phyloP scores from a whole-genome alignment of 2,888 invertebrate species.

The Artemia sinica region DNA sequence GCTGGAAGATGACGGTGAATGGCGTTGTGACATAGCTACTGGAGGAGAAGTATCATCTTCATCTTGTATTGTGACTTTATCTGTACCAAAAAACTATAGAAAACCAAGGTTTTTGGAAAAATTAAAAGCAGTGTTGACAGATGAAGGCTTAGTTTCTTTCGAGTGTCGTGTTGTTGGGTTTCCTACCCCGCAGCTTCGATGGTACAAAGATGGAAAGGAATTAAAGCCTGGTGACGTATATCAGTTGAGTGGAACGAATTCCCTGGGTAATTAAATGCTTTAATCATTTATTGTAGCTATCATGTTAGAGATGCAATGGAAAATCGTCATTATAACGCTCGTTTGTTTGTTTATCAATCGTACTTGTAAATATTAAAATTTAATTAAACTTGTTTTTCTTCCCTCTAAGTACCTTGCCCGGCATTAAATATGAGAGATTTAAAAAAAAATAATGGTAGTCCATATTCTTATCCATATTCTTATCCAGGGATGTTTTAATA shows the following conservation, averaged over 20 bases:
- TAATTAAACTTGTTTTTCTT: no score
- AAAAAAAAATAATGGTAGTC: no score
- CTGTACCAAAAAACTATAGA: slow-evolving; percentile 74
- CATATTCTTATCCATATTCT: no score
- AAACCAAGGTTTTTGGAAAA: slow-evolving; percentile 78
- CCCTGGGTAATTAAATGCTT: slow-evolving; percentile 39
- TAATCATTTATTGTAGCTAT: neutral
- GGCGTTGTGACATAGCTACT: slow-evolving; percentile 72
- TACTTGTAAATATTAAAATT: no score
- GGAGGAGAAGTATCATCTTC: slow-evolving; percentile 38
- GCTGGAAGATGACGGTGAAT: slow-evolving; percentile 66
- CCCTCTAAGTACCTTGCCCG: no score
- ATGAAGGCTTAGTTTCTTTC: slow-evolving; percentile 77
- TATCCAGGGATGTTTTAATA: no score
- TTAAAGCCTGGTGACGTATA: slow-evolving; percentile 80
- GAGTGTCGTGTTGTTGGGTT: slow-evolving; percentile 85
- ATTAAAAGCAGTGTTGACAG: slow-evolving; percentile 67
- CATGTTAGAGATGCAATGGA: neutral
- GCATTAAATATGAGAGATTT: no score
- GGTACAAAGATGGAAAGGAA: slow-evolving; percentile 85
- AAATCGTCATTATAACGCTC: neutral
- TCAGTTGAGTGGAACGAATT: slow-evolving; percentile 74
- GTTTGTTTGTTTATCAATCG: no score
- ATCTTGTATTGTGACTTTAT: slow-evolving; percentile 28
- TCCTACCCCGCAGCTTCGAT: slow-evolving; percentile 65